Base-by-base conservation (phyloP, 2,113 vertebrate species). In the Hystrix brachyura region DNA sequence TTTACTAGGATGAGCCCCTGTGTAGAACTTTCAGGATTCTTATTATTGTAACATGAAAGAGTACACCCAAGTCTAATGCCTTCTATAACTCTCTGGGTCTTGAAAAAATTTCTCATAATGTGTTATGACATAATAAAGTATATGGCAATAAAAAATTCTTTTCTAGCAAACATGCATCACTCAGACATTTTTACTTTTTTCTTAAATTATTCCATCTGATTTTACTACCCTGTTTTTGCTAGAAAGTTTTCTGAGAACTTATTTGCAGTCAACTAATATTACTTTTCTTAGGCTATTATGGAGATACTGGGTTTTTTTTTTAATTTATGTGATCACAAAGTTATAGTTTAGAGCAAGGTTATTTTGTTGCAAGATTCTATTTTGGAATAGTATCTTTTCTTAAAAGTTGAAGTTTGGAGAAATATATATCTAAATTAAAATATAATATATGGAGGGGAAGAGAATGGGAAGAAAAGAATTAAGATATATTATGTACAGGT, bases 131-230 rank as follows among this genome's bases (percentile, higher is more conserved):
- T 23, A 79, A 81, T 14, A 94, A 95, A 76, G 25, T 8, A 76
- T 64, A 43, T 62, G 76, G 51, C 19, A 27, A 4, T 65, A 46
- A 10, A 89, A 65, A 48, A n/a, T 8, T 0, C 21, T 72, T 62
- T 23, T 5, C 53, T 74, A 80, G 9, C 43, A 5, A 95, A 51
- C n/a, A 38, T 0, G 0, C 67, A 62, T 82, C 95, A 5, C 23
- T 14, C 11, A 87, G 89, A 72, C 1, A 84, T 69, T 95, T 62
- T 95, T 87, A 87, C 67, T 3, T 48, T 97, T 51, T 59, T 14
- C 2, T 89, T 97, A 96, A 95, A 81, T 97, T 94, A 62, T 94
- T 67, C 6, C 62, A 0, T 94, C 14, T 23, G 51, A 3, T 93
- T 89, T 96, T 94, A 55, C 72, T 91, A 82, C 57, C 25, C 17